Percentiles rank a stretch among this genome's conserved stretches.
Conservation (phyloP, 2,797 vertebrate species). For the Amphiprion clarkii region DNA sequence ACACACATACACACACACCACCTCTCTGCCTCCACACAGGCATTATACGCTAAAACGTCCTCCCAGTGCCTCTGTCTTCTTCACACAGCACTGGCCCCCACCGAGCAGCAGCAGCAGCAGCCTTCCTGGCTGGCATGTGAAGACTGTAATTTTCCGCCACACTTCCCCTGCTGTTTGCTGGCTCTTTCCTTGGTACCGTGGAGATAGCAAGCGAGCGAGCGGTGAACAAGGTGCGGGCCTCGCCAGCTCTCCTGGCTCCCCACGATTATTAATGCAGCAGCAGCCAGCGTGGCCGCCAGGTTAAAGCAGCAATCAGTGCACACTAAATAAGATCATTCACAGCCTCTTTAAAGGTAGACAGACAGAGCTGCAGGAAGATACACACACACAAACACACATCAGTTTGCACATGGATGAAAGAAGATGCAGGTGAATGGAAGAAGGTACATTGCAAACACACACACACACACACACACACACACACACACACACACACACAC, state of each 20-base stretch:
- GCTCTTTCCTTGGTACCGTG: slow-evolving; percentile 76
- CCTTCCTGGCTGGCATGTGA: slow-evolving; percentile 80
- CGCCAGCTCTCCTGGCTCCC: slow-evolving; percentile 76
- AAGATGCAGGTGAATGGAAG: slow-evolving; percentile 21
- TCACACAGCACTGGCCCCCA: slow-evolving; percentile 73
- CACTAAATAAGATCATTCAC: slow-evolving; percentile 85
- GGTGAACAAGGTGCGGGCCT: slow-evolving; percentile 78
- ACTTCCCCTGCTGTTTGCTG: slow-evolving; percentile 84
- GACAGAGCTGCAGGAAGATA: slow-evolving; percentile 47
- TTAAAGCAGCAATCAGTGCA: slow-evolving; percentile 83
- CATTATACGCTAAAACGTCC: slow-evolving; percentile 64
- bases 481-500: not conserved
- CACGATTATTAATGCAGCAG: slow-evolving; percentile 84
- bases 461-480: not conserved
- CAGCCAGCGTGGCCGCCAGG: slow-evolving; percentile 82
- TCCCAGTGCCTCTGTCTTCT: slow-evolving; percentile 74
- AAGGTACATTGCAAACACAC: not conserved
- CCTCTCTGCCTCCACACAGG: slow-evolving; percentile 45
- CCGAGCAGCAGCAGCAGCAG: slow-evolving; percentile 69
- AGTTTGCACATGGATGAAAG: slow-evolving; percentile 23
- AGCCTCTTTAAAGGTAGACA: slow-evolving; percentile 79
- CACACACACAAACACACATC: slow-evolving; percentile 41
- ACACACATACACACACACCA: slow-evolving; percentile 16
- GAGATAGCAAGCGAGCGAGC: slow-evolving; percentile 77
- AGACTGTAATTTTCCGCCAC: slow-evolving; percentile 87